Evolutionary conservation across 2,113 vertebrate species (phyloP).

Genomic region (Salvelinus alpinus): DNA sequence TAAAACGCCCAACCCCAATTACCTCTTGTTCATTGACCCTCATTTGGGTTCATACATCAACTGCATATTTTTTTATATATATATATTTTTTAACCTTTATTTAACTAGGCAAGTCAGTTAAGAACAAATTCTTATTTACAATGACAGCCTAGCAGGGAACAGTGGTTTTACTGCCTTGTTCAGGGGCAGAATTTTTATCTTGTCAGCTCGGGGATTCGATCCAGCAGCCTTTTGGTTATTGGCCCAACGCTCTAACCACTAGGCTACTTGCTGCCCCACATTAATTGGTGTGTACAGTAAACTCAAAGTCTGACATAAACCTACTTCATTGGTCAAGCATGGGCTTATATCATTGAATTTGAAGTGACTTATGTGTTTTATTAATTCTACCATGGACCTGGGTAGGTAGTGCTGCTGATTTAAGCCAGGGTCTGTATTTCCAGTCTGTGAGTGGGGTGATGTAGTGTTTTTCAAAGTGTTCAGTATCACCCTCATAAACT

Average conservation of each 20-base stretch:
- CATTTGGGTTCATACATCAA: constrained; percentile 16
- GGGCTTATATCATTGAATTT: constrained; percentile 28
- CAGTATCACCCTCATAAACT: constrained; percentile 1
- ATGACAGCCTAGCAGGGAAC: too few relatives aligned
- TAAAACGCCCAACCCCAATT: constrained; percentile 71
- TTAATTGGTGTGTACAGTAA: neutral
- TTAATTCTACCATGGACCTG: constrained; percentile 1
- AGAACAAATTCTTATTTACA: too few relatives aligned
- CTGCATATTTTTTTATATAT: neutral
- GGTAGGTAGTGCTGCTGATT: neutral
- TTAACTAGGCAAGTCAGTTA: too few relatives aligned
- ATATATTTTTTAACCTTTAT: too few relatives aligned
- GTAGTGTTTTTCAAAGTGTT: constrained; percentile 6
- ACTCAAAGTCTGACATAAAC: constrained; percentile 34
- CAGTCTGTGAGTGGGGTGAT: neutral
- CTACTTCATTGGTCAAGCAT: constrained; percentile 9
- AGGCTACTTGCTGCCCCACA: neutral
- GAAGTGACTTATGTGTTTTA: constrained; percentile 22
- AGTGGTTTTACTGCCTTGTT: too few relatives aligned
- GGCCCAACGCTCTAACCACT: too few relatives aligned
- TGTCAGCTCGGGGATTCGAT: too few relatives aligned
- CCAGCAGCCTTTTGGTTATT: too few relatives aligned
- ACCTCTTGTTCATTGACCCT: constrained; percentile 54
- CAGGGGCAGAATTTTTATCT: too few relatives aligned
- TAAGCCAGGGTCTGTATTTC: constrained; percentile 5